Percentiles rank a stretch among this genome's conserved stretches.
phyloP scores from a whole-genome alignment of 2,113 vertebrate species.

The Epinephelus moara region DNA sequence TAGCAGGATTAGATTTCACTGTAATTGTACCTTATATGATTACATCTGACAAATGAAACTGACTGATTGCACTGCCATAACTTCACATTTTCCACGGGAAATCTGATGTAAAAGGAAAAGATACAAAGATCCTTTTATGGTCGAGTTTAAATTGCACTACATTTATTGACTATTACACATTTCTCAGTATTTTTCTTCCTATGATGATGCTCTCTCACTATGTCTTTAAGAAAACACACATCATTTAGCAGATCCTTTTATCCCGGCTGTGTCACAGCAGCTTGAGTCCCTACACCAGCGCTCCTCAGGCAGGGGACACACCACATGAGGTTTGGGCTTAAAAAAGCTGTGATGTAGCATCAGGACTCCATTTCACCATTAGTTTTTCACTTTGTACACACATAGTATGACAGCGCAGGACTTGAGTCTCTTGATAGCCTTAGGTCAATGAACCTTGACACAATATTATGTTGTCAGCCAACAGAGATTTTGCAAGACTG shows the following conservation, averaged over 20 bases:
- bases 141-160: too few species aligned
- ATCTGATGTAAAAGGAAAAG: neutral
- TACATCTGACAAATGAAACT: too few species aligned
- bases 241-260: neutral
- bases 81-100: too few species aligned
- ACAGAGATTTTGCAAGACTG: too few species aligned
- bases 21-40: too few species aligned
- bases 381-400: neutral
- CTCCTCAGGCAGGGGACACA: neutral
- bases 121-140: neutral
- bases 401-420: too few species aligned
- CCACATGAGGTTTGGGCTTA: neutral
- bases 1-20: too few species aligned
- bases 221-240: neutral
- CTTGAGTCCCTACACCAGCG: neutral
- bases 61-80: too few species aligned
- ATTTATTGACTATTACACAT: too few species aligned
- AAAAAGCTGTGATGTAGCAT: neutral
- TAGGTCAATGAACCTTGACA: too few species aligned
- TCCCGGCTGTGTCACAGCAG: neutral
- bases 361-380: neutral
- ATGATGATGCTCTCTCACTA: neutral
- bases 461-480: too few species aligned
- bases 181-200: neutral
- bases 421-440: too few species aligned